phyloP scores from a whole-genome alignment of 2,113 vertebrate genomes.

The Uria lomvia region DNA sequence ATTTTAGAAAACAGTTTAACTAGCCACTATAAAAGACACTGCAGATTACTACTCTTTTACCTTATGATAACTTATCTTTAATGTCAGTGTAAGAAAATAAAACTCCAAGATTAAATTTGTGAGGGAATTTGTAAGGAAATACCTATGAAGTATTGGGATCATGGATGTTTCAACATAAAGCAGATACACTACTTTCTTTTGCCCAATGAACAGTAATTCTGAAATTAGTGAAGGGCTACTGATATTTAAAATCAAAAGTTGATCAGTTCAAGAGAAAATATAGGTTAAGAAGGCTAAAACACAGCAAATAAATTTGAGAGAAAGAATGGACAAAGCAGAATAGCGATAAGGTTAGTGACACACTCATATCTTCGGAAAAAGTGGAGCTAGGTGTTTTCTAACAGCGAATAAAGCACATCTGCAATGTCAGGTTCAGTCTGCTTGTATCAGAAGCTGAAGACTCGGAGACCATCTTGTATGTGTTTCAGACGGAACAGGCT shows the following conservation, averaged over 20 bases:
- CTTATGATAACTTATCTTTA: neutral
- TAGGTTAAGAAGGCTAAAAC: neutral
- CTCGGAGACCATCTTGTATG: neutral
- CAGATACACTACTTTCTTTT: neutral
- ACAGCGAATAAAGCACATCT: neutral
- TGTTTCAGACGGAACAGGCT: neutral
- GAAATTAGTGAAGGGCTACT: neutral
- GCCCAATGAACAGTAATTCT: neutral
- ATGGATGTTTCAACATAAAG: neutral
- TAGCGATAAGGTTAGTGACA: neutral
- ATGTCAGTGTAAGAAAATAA: neutral
- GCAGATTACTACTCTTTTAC: neutral
- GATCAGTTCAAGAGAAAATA: neutral
- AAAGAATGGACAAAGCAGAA: neutral
- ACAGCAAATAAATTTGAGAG: neutral
- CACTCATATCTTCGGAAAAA: neutral
- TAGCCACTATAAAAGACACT: neutral
- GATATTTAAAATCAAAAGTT: neutral
- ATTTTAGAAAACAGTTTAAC: neutral
- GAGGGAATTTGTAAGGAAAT: neutral
- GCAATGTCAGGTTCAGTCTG: neutral
- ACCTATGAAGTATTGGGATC: neutral
- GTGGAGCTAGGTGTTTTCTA: neutral
- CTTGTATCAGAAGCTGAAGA: neutral
- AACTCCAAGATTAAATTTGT: neutral